Evolutionary conservation across 92 coral and sea anemone species (phyloP), one percentile per base, ranked within the genome.

Genomic region (Diadumene lineata): DNA sequence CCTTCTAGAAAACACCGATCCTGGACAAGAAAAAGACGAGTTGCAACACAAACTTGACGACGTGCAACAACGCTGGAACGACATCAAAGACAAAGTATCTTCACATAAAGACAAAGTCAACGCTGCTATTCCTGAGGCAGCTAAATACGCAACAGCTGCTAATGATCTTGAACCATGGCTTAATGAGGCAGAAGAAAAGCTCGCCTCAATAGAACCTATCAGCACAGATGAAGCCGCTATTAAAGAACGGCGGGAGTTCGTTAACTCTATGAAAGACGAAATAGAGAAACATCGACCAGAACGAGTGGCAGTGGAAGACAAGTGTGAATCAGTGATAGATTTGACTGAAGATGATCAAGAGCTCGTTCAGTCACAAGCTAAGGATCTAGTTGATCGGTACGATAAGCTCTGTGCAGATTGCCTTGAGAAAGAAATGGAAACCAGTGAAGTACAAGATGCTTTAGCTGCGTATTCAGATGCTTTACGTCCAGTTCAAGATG

Each of bases 11-110:
- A 79, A 79, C 75, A 85, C 94, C 33, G 94, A 91, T 25, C 89
- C 98, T 44, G 98, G 98, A 19, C 80, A 89, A 25, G 97, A 94
- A 71, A 86, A 84, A 69, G 96, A 94, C 51, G 89, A 73, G 57
- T 69, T 94, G 66, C 84, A 84, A 17, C 78, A 80, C 70, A 92
- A 92, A 82, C 86, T 94, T 25, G 72, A 84, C 63, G 87, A 94
- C 46, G 29, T 78, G 23, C 87, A 94, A 58, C 68, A 88, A 77
- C 89, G 98, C 48, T 94, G 98, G 98, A 74, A 77, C 1, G 80
- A 84, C 84, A 69, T 85, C 68, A 86, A 81, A 65, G 68, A 86
- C 63, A 86, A 84, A 72, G 66, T 82, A 34, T 82, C 83, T 50
- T 85, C 88, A 43, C 97, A 92, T 83, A 68, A 56, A 53, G 87